Percentiles rank a stretch among this genome's conserved stretches.
These are phyloP conservation scores for Hippocampus barbouri DNA, from an alignment of 2,113 vertebrate genomes.

Conservation along the genomic window DNA sequence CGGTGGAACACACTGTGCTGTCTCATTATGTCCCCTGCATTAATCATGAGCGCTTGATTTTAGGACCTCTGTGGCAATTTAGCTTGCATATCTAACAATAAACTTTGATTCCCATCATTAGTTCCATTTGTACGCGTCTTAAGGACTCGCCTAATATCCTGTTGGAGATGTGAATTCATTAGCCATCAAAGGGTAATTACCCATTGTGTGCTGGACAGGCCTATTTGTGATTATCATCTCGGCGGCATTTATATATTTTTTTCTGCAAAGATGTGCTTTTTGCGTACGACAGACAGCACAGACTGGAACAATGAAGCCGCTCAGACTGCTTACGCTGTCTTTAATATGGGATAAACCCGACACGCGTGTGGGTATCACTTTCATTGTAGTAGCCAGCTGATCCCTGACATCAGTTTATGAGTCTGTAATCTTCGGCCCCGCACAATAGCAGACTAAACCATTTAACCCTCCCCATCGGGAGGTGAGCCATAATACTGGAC, in stretches of 20 bases:
- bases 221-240: slow-evolving; percentile 58
- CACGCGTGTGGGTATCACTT: slow-evolving; percentile 63
- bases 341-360: slow-evolving; percentile 59
- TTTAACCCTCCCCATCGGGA: slow-evolving; percentile 60
- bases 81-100: slow-evolving; percentile 40
- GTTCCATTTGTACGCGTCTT: slow-evolving; percentile 38
- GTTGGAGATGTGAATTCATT: slow-evolving; percentile 30
- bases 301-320: slow-evolving; percentile 45
- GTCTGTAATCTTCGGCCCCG: slow-evolving; percentile 64
- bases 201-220: slow-evolving; percentile 50
- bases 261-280: slow-evolving; percentile 35
- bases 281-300: slow-evolving; percentile 38
- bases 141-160: slow-evolving; percentile 35
- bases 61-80: slow-evolving; percentile 32
- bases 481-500: slow-evolving; percentile 52
- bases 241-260: slow-evolving; percentile 25
- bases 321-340: slow-evolving; percentile 40
- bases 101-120: slow-evolving; percentile 58
- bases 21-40: slow-evolving; percentile 35
- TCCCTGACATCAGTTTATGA: slow-evolving; percentile 74
- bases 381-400: slow-evolving; percentile 69
- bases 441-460: slow-evolving; percentile 66
- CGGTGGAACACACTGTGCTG: slow-evolving; percentile 17
- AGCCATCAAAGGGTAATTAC: slow-evolving; percentile 50
- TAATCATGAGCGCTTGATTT: slow-evolving; percentile 33